Evolutionary conservation across 2,797 vertebrate genomes (phyloP), one percentile per base, ranked within the genome.

Genomic region (Nasua narica): DNA sequence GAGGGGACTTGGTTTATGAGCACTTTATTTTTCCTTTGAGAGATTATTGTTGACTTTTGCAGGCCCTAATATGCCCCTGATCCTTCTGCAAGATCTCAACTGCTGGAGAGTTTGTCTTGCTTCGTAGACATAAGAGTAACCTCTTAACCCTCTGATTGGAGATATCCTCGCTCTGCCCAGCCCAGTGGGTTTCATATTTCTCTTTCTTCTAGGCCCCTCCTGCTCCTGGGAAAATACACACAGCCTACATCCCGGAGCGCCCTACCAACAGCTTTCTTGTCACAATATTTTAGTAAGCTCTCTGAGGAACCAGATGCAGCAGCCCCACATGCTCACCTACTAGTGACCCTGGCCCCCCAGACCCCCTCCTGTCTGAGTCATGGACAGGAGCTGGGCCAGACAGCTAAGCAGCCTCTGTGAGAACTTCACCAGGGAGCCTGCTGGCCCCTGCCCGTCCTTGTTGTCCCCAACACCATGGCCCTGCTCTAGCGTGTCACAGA

Each of bases 401-500:
- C 0, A 12, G 25, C 32, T 27, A 50, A 85, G 43, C 0, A 0
- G 6, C 60, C 18, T 79, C 58, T 56, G 8, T 5, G 46, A 40
- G 40, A 76, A 40, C 4, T 25, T 62, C 11, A 29, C n/a, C 69
- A 50, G 5, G 23, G 23, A 35, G 15, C 35, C 15, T 50, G 7
- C 62, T 0, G 1, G 52, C 7, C n/a, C 32, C 60, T 37, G 52
- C 62, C 43, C 40, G 18, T 50, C 82, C 79, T 15, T 11, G 32
- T 37, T 11, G 32, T 46, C 56, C 37, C 56, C 69, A 3, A 56
- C 37, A 16, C 16, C 10, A 13, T 0, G 11, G 16, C 48, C 43
- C 43, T 43, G 43, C 43, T 29, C 35, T 2, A 43, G 29, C 0
- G 2, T 0, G 0, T 10, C 7, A 0, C 56, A 77, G 43, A 13